Conservation (phyloP, 2,888 invertebrate genomes). For the Diploptera punctata region DNA sequence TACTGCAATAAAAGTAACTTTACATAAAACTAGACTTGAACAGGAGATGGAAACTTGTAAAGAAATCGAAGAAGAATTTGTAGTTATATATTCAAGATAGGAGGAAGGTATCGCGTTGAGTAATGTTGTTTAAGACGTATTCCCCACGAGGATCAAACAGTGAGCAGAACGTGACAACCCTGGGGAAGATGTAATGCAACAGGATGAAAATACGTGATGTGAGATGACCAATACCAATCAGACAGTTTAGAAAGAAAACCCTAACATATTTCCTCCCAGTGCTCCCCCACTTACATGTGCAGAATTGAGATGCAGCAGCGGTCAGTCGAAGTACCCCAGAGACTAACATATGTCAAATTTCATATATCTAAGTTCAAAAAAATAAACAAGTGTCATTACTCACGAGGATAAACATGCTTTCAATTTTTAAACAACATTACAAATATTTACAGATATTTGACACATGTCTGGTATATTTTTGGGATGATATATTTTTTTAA, state of each 20-base stretch:
- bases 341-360: not conserved
- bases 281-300: too few relatives aligned
- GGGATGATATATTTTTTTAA: too few relatives aligned
- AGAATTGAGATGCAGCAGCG: not conserved
- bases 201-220: conserved; percentile 3
- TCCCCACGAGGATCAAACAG: not conserved
- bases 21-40: too few relatives aligned
- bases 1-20: too few relatives aligned
- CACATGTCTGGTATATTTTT: too few relatives aligned
- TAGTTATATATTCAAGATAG: too few relatives aligned
- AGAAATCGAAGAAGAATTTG: too few relatives aligned
- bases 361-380: not conserved
- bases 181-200: not conserved
- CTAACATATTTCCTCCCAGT: not conserved
- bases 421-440: too few relatives aligned
- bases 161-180: not conserved
- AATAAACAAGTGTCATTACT: conserved; percentile 3
- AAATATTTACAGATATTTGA: too few relatives aligned
- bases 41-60: too few relatives aligned
- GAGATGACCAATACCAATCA: conserved; percentile 1
- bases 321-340: not conserved
- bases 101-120: too few relatives aligned
- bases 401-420: not conserved
- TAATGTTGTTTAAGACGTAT: not conserved
- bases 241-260: not conserved